phyloP scores from a whole-genome alignment of 2,113 vertebrate species.

The Mionectes macconnelli region DNA sequence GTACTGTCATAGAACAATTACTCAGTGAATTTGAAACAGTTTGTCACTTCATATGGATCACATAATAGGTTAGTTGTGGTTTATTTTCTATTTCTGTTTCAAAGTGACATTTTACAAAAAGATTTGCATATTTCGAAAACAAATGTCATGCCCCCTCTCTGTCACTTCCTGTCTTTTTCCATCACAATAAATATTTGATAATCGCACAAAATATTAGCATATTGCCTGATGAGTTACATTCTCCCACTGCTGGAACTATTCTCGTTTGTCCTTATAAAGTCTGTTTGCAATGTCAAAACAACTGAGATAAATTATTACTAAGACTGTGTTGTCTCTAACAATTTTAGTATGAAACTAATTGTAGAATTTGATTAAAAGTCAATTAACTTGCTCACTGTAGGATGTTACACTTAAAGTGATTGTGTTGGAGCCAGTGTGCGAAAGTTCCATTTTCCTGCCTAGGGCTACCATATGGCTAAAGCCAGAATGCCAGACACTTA shows the following conservation, averaged over 20 bases:
- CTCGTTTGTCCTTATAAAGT: not conserved
- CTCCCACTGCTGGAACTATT: not conserved
- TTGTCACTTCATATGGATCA: conserved; percentile 8
- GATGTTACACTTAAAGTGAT: not conserved
- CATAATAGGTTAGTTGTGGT: not conserved
- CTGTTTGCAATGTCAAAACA: not conserved
- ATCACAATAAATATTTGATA: not conserved
- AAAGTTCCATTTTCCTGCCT: not conserved
- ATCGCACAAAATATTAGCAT: not conserved
- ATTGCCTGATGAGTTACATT: not conserved
- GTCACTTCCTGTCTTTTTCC: not conserved
- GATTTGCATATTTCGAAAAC: not conserved
- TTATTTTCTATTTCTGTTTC: not conserved
- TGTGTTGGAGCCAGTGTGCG: not conserved
- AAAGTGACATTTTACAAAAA: not conserved
- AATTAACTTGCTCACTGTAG: not conserved
- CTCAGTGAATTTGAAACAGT: not conserved
- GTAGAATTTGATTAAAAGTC: not conserved
- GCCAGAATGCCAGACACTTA: not conserved
- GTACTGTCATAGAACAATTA: not conserved
- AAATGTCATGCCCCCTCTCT: not conserved
- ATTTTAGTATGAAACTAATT: not conserved
- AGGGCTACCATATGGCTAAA: not conserved
- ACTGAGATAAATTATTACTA: not conserved
- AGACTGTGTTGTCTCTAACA: not conserved